Conservation (phyloP, 2,888 invertebrate species). For the Leucophenga maculata region DNA sequence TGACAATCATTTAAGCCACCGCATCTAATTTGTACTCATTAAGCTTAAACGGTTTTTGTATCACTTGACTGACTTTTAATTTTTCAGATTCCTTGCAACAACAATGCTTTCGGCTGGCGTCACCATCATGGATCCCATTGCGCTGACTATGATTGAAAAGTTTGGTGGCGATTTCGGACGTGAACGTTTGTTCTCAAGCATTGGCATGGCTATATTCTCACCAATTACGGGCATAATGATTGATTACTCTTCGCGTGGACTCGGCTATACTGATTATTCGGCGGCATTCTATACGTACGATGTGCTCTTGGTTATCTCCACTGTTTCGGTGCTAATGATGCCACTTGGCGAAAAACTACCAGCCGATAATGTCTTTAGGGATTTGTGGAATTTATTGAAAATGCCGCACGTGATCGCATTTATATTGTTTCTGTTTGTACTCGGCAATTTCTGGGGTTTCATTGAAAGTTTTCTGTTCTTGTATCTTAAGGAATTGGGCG, state of each 20-base stretch:
- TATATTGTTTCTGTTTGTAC: conserved; percentile 84
- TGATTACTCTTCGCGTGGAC: conserved; percentile 75
- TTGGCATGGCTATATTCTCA: conserved; percentile 88
- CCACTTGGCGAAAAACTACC: conserved; percentile 84
- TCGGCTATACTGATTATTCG: conserved; percentile 87
- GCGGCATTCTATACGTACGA: conserved; percentile 89
- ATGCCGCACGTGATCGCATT: conserved; percentile 87
- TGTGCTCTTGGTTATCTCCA: conserved; percentile 80
- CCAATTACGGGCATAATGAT: conserved; percentile 86
- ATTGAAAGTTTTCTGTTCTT: conserved; percentile 91
- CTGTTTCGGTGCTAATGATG: conserved; percentile 83
- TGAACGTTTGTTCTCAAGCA: conserved; percentile 84
- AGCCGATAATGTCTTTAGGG: conserved; percentile 83
- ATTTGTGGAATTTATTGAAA: conserved; percentile 82
- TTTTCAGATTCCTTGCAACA: conserved; percentile 80
- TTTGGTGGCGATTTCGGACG: conserved; percentile 87
- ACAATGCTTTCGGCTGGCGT: conserved; percentile 89
- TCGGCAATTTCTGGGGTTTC: conserved; percentile 91
- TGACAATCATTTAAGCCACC: neutral
- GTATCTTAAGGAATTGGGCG: conserved; percentile 87
- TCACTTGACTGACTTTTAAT: neutral
- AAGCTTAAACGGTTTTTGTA: neutral
- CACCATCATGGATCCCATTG: conserved; percentile 90
- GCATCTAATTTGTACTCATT: conserved; percentile 15
- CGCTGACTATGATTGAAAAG: conserved; percentile 87